phyloP scores from a whole-genome alignment of 2,113 vertebrate genomes.

The Calidris pugnax region DNA sequence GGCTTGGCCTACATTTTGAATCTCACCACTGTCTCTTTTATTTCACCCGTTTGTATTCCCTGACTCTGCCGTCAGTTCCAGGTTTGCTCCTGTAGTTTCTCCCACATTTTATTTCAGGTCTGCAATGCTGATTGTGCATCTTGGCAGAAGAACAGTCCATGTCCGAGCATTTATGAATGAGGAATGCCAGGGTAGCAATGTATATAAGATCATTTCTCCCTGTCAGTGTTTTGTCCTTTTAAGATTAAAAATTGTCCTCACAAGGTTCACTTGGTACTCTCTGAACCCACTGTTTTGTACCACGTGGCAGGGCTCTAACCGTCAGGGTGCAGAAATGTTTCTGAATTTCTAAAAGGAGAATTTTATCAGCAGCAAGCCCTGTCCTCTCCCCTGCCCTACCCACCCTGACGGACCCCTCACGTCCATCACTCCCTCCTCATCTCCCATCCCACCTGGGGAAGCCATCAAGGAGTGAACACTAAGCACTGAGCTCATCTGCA shows the following conservation, averaged over 20 bases:
- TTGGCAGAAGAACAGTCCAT: not conserved
- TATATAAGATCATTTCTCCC: not conserved
- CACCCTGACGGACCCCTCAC: not conserved
- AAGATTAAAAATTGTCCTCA: constrained; percentile 24
- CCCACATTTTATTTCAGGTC: not conserved
- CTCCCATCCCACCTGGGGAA: constrained; percentile 3
- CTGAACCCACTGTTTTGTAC: not conserved
- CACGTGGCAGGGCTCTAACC: not conserved
- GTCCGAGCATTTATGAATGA: not conserved
- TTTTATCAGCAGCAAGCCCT: not conserved
- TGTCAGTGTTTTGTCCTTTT: constrained; percentile 14
- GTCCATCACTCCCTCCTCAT: constrained; percentile 8
- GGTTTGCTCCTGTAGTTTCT: not conserved
- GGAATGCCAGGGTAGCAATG: not conserved
- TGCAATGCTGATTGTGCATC: not conserved
- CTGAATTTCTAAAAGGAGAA: constrained; percentile 10
- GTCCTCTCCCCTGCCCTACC: constrained; percentile 24
- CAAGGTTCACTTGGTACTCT: not conserved
- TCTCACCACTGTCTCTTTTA: not conserved
- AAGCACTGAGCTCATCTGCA: constrained; percentile 35
- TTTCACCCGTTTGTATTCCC: not conserved
- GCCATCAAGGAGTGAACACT: not conserved
- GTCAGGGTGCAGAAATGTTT: not conserved
- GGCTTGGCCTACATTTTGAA: constrained; percentile 8
- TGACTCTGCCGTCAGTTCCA: not conserved